These are phyloP conservation scores for Xiphias gladius DNA, from an alignment of 2,113 vertebrate species.

Conservation along the genomic window DNA sequence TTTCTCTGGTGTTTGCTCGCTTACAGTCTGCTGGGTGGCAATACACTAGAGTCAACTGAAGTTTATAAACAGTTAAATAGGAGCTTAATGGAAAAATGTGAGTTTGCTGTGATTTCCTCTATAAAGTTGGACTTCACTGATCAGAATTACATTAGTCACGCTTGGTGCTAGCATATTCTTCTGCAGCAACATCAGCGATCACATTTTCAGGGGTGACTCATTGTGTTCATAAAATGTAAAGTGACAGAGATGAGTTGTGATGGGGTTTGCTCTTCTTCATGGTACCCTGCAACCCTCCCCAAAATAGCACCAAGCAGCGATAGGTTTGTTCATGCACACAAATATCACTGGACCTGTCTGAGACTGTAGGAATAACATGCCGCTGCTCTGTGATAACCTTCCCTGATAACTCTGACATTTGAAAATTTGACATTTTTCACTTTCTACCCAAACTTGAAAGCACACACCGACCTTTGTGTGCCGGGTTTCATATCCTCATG, in stretches of 20 bases:
- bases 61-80: background rate
- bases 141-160: background rate
- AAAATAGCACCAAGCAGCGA: constrained; percentile 31
- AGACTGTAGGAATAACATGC: constrained; percentile 27
- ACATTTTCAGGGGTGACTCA: constrained; percentile 25
- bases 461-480: constrained; percentile 8
- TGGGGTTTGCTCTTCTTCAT: constrained; percentile 1
- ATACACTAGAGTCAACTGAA: no score
- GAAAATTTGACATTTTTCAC: constrained; percentile 56
- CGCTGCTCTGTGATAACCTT: constrained; percentile 22
- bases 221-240: background rate
- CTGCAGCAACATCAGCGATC: background rate
- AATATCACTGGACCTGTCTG: constrained; percentile 45
- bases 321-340: constrained; percentile 28
- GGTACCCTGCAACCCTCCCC: background rate
- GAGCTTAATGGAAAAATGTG: no score
- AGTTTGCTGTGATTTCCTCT: no score
- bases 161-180: background rate
- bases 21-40: no score
- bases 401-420: constrained; percentile 60
- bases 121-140: background rate
- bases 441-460: constrained; percentile 20
- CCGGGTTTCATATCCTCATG: background rate
- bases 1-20: no score
- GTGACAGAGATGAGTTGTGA: constrained; percentile 21